These are phyloP conservation scores for Alloplasta piceator DNA, from an alignment of 2,888 invertebrate genomes.

Conservation along the genomic window DNA sequence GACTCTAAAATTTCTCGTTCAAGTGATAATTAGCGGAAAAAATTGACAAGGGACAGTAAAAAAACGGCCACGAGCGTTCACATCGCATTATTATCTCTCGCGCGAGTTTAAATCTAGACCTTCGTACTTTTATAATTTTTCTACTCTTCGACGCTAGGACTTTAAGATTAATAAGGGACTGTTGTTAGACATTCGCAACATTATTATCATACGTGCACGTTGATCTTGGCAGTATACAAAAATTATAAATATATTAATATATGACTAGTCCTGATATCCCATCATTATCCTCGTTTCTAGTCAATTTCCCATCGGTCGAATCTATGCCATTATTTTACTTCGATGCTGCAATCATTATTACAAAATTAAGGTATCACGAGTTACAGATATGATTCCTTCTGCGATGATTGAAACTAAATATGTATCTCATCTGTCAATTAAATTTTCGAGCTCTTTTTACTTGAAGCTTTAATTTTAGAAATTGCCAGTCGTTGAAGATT, in stretches of 20 bases:
- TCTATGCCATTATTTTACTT: too few species aligned
- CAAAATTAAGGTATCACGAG: too few species aligned
- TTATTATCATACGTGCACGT: constrained; percentile 47
- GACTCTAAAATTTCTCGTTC: too few species aligned
- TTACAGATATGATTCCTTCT: too few species aligned
- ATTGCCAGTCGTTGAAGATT: too few species aligned
- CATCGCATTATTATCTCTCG: constrained; percentile 62
- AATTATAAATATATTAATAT: constrained; percentile 21
- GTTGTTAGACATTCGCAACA: constrained; percentile 54
- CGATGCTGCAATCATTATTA: too few species aligned
- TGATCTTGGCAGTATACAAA: constrained; percentile 32
- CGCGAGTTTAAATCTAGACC: constrained; percentile 69
- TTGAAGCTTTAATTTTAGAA: too few species aligned
- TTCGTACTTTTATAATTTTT: constrained; percentile 80
- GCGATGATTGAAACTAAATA: too few species aligned
- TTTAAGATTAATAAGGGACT: constrained; percentile 67
- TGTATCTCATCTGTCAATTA: too few species aligned
- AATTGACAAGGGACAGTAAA: constrained; percentile 17
- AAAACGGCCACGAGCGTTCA: constrained; percentile 54
- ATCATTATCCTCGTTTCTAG: constrained; percentile 1
- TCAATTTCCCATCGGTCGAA: neutral
- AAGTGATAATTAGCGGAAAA: neutral
- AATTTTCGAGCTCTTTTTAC: too few species aligned
- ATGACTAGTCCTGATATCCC: too few species aligned
- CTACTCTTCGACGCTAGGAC: constrained; percentile 75